Conservation (phyloP, 1,140 invertebrate species). For the Sinella curviseta region DNA sequence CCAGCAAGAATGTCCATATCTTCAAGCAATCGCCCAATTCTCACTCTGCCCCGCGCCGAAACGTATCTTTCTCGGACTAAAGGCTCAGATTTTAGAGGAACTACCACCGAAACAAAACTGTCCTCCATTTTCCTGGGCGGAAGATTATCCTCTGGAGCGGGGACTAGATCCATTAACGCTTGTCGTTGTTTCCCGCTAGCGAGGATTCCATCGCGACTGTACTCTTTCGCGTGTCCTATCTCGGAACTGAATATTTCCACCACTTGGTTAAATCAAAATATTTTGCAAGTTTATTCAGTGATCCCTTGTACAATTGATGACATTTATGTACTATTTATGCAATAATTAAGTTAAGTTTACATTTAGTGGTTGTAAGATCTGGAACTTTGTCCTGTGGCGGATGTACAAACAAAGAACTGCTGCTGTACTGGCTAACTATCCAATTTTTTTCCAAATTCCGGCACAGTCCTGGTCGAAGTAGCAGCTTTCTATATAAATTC, state of each 20-base stretch:
- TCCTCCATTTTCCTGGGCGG: slow-evolving; percentile 60
- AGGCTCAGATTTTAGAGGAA: slow-evolving; percentile 66
- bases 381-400: background rate
- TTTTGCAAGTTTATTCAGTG: too few relatives aligned
- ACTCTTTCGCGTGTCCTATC: too few relatives aligned
- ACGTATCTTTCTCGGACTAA: slow-evolving; percentile 69
- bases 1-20: slow-evolving; percentile 78
- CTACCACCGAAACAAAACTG: slow-evolving; percentile 67
- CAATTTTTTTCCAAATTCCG: too few relatives aligned
- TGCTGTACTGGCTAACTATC: too few relatives aligned
- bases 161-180: slow-evolving; percentile 36
- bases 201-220: slow-evolving; percentile 23
- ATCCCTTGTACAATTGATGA: too few relatives aligned
- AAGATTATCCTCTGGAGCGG: slow-evolving; percentile 54
- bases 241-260: too few relatives aligned
- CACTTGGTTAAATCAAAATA: too few relatives aligned
- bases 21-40: slow-evolving; percentile 73
- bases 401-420: background rate
- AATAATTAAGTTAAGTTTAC: background rate
- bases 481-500: too few relatives aligned
- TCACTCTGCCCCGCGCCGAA: slow-evolving; percentile 64
- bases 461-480: too few relatives aligned
- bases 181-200: background rate
- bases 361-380: background rate
- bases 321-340: slow-evolving; percentile 7